Conservation (phyloP, 2,113 vertebrate genomes). For the Stomatorhinus ivindoensis region DNA sequence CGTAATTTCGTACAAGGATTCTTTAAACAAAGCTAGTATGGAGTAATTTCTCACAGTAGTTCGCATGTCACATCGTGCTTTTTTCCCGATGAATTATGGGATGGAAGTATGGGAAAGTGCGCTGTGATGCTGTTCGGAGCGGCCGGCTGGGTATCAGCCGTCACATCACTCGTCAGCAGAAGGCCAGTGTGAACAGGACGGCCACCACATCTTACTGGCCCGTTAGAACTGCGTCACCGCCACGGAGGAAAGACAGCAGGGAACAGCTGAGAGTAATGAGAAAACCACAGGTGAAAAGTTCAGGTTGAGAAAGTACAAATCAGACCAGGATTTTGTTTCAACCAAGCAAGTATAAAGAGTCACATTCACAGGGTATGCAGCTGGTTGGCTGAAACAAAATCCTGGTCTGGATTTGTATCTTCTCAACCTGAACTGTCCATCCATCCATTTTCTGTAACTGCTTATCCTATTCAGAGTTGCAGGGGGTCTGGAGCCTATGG, state of each 20-base stretch:
- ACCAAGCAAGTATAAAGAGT: background rate
- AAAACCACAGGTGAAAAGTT: background rate
- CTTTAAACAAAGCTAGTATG: background rate
- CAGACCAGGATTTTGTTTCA: background rate
- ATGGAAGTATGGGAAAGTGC: background rate
- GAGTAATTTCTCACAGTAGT: background rate
- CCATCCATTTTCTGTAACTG: too few relatives aligned
- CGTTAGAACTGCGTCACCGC: background rate
- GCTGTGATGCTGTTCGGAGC: background rate
- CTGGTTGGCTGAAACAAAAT: background rate
- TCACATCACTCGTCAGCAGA: background rate
- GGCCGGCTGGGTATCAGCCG: background rate
- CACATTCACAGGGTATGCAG: background rate
- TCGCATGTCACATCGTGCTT: background rate
- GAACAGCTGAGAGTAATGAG: background rate
- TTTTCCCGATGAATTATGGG: background rate
- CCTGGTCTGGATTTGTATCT: background rate
- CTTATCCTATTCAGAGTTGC: too few relatives aligned
- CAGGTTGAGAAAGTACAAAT: background rate
- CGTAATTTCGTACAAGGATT: background rate
- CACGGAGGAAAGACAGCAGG: background rate
- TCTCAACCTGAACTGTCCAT: background rate
- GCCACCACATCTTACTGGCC: background rate
- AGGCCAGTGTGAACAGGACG: background rate
- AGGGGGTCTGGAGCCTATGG: too few relatives aligned